Percentiles rank a stretch among this genome's conserved stretches.
Conservation (phyloP, 2,797 vertebrate species). For the Aulostomus chinensis region DNA sequence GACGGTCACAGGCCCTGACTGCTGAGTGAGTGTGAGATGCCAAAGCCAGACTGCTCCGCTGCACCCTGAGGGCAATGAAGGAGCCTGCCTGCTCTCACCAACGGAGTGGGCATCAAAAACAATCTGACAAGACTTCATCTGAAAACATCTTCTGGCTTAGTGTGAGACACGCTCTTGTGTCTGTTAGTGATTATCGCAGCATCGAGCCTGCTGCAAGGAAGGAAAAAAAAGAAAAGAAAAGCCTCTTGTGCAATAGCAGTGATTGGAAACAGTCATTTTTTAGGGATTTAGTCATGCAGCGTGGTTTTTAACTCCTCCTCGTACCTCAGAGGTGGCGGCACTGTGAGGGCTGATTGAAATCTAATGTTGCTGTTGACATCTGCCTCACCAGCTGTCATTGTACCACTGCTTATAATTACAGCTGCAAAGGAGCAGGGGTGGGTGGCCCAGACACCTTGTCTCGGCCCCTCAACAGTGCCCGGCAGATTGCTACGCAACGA, state of each 20-base stretch:
- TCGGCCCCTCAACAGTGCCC: slow-evolving; percentile 51
- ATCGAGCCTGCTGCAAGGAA: slow-evolving; percentile 10
- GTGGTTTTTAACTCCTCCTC: slow-evolving; percentile 55
- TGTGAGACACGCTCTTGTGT: not conserved
- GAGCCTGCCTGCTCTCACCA: slow-evolving; percentile 56
- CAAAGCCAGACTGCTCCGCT: slow-evolving; percentile 73
- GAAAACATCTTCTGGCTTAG: slow-evolving; percentile 50
- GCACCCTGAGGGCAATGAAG: slow-evolving; percentile 61
- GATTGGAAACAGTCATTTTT: slow-evolving; percentile 13
- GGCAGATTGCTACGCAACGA: slow-evolving; percentile 50
- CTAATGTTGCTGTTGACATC: slow-evolving; percentile 76
- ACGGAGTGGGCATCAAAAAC: slow-evolving; percentile 62
- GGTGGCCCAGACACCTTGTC: slow-evolving; percentile 73
- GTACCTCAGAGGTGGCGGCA: slow-evolving; percentile 63
- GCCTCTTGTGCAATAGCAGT: slow-evolving; percentile 5
- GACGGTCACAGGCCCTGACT: slow-evolving; percentile 84
- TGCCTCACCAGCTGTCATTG: slow-evolving; percentile 75
- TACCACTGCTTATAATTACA: slow-evolving; percentile 74
- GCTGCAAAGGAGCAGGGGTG: slow-evolving; percentile 59
- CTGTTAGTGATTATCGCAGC: slow-evolving; percentile 24
- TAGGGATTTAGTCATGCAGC: slow-evolving; percentile 24
- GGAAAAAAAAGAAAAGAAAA: slow-evolving; percentile 12
- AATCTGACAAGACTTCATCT: slow-evolving; percentile 67
- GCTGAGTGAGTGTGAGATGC: slow-evolving; percentile 84
- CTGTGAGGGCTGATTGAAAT: slow-evolving; percentile 68